Conservation (phyloP, 2,797 vertebrate genomes). For the Tapera naevia region DNA sequence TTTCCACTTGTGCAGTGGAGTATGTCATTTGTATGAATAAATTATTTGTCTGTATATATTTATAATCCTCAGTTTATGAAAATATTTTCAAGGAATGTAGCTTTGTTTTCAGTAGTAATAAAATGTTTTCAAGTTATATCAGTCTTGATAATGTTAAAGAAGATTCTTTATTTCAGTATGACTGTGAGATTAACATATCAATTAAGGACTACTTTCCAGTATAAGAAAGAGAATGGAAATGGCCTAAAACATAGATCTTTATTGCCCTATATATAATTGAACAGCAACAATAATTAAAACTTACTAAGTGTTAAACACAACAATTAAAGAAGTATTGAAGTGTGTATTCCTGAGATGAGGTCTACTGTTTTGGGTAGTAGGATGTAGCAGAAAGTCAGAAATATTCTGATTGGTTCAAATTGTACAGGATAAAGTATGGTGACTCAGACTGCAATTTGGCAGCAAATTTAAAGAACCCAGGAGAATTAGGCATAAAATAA, state of each 20-base stretch:
- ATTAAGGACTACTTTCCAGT: not conserved
- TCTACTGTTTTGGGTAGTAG: not conserved
- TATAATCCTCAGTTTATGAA: not conserved
- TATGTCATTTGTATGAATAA: not conserved
- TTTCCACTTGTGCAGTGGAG: not conserved
- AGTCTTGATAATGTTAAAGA: not conserved
- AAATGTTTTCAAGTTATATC: not conserved
- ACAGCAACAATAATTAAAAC: not conserved
- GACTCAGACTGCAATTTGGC: not conserved
- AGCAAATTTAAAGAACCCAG: not conserved
- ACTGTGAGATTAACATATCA: not conserved
- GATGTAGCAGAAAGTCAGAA: not conserved
- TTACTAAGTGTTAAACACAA: not conserved
- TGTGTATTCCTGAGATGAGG: not conserved
- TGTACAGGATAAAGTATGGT: not conserved
- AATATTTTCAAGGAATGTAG: not conserved
- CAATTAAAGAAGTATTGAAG: not conserved
- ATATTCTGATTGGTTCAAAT: not conserved
- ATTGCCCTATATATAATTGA: not conserved
- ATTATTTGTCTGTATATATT: not conserved
- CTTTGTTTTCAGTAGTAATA: not conserved
- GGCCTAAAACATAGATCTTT: not conserved
- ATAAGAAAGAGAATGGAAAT: not conserved
- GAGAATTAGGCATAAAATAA: not conserved
- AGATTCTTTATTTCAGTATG: not conserved